Evolutionary conservation across 2,113 vertebrate species (phyloP).

Genomic region (Cygnus atratus): DNA sequence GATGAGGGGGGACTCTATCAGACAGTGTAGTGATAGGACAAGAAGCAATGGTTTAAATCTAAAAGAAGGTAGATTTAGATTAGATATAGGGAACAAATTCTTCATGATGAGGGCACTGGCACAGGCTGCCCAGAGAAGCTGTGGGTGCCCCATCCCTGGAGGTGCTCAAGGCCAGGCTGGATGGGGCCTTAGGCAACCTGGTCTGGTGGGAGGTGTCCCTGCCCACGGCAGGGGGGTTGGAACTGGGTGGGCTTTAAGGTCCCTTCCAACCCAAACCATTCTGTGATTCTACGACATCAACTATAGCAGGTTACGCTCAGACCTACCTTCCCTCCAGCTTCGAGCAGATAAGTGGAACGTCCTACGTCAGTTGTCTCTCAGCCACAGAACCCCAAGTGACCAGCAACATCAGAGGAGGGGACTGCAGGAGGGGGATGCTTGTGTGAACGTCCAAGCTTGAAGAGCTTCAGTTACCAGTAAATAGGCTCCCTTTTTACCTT

Average conservation of each 20-base stretch:
- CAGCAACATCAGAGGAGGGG: background rate
- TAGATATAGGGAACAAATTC: background rate
- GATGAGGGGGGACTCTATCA: background rate
- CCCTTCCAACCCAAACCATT: background rate
- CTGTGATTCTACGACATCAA: background rate
- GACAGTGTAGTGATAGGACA: background rate
- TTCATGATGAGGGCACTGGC: background rate
- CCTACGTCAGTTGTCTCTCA: background rate
- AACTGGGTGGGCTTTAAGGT: background rate
- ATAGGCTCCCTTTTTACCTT: background rate
- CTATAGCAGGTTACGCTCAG: accelerated
- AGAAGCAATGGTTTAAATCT: background rate
- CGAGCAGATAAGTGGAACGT: background rate
- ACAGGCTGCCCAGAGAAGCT: background rate
- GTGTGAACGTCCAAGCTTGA: background rate
- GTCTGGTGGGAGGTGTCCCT: background rate
- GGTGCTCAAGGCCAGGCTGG: background rate
- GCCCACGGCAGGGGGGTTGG: background rate
- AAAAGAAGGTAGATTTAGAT: background rate
- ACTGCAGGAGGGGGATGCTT: background rate
- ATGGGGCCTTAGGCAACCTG: background rate
- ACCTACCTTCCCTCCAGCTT: background rate
- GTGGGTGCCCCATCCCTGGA: background rate
- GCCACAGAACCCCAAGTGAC: background rate
- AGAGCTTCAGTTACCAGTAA: background rate